Evolutionary conservation across 1,140 invertebrate species (phyloP).

Genomic region (Habropoda laboriosa): DNA sequence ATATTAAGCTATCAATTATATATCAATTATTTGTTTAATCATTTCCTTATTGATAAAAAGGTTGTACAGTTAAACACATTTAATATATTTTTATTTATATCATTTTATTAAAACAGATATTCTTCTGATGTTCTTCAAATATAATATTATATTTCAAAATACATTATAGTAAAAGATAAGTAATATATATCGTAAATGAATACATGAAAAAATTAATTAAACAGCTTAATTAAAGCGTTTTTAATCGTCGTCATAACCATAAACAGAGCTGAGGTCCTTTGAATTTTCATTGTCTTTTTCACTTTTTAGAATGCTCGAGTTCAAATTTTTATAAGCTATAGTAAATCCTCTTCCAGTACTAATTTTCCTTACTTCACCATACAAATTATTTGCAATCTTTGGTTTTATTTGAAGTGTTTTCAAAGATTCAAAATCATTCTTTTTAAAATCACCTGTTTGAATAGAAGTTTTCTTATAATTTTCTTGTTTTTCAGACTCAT

Average conservation of each 20-base stretch:
- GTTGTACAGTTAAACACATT: too few relatives aligned
- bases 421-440: too few relatives aligned
- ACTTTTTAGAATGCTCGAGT: background rate
- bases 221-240: background rate
- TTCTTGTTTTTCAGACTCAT: background rate
- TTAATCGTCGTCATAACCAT: background rate
- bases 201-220: background rate
- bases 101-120: too few relatives aligned
- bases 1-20: background rate
- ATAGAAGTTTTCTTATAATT: background rate
- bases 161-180: background rate
- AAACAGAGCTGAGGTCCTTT: background rate
- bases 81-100: too few relatives aligned
- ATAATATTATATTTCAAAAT: background rate
- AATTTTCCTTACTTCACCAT: constrained; percentile 1
- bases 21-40: too few relatives aligned
- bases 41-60: too few relatives aligned
- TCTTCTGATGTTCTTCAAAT: too few relatives aligned
- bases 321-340: background rate
- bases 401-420: background rate
- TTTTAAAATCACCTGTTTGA: background rate
- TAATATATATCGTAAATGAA: too few relatives aligned
- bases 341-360: constrained; percentile 25
- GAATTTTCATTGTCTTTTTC: background rate
- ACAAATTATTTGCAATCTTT: background rate